Conservation (phyloP, 2,888 invertebrate genomes). For the Heliconius charithonia region DNA sequence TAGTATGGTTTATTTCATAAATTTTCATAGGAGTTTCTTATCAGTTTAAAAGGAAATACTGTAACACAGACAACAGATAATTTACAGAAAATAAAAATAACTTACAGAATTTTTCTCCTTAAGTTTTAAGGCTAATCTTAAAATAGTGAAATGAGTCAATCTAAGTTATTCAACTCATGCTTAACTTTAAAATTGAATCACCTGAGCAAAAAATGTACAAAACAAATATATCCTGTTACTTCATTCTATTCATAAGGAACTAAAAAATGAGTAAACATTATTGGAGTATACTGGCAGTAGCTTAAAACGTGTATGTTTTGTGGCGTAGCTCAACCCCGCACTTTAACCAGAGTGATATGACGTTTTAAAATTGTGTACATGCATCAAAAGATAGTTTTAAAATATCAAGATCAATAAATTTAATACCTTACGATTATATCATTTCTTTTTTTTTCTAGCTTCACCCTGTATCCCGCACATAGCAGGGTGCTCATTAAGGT, state of each 20-base stretch:
- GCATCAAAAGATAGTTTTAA: too few species aligned
- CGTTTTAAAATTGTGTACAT: too few species aligned
- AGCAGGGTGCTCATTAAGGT: too few species aligned
- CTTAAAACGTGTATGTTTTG: not conserved
- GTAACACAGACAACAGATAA: too few species aligned
- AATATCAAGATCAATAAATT: too few species aligned
- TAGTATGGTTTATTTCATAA: too few species aligned
- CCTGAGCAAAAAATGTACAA: constrained; percentile 9
- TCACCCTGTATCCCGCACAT: too few species aligned
- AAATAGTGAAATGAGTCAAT: constrained; percentile 14
- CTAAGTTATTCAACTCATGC: constrained; percentile 13
- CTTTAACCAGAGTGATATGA: not conserved
- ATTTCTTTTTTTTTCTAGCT: too few species aligned
- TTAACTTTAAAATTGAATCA: constrained; percentile 25
- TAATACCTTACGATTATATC: too few species aligned
- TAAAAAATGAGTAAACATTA: not conserved
- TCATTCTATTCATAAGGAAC: not conserved
- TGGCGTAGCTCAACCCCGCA: not conserved
- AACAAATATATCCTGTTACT: constrained; percentile 14
- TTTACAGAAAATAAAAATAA: too few species aligned
- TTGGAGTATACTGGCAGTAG: not conserved
- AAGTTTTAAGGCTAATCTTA: not conserved
- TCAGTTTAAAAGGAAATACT: too few species aligned
- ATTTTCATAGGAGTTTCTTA: too few species aligned
- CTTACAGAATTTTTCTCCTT: not conserved